Conservation (phyloP, 2,113 vertebrate species). For the Pangasianodon gigas region DNA sequence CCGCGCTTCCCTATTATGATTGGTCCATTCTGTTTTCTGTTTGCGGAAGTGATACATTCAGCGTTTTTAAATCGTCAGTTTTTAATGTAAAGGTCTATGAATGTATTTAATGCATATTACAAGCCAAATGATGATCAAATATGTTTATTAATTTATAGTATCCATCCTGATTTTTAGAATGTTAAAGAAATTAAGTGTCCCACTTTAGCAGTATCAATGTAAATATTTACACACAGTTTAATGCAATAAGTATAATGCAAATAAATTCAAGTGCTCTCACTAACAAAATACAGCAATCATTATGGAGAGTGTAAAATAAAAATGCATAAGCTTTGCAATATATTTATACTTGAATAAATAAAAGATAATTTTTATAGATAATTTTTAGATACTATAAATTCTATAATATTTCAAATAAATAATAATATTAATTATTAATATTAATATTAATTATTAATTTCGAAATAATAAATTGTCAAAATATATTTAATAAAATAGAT, state of each 20-base stretch:
- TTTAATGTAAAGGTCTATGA: neutral
- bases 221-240: neutral
- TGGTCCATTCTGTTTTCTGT: neutral
- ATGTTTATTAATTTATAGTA: neutral
- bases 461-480: neutral
- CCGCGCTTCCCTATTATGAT: neutral
- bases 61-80: neutral
- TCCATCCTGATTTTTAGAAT: neutral
- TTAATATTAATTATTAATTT: no score
- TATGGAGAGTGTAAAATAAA: neutral
- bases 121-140: neutral
- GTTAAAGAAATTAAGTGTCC: neutral
- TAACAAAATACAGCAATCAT: neutral
- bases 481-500: neutral
- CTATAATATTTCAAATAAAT: neutral
- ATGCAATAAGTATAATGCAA: no score
- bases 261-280: neutral
- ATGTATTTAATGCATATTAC: neutral
- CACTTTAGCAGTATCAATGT: neutral
- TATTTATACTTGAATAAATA: neutral
- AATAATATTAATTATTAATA: neutral
- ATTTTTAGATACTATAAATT: neutral
- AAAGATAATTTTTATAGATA: neutral
- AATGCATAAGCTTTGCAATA: neutral
- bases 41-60: neutral